Base-by-base conservation (phyloP, 2,888 invertebrate species). In the Drosophila algonquin region DNA sequence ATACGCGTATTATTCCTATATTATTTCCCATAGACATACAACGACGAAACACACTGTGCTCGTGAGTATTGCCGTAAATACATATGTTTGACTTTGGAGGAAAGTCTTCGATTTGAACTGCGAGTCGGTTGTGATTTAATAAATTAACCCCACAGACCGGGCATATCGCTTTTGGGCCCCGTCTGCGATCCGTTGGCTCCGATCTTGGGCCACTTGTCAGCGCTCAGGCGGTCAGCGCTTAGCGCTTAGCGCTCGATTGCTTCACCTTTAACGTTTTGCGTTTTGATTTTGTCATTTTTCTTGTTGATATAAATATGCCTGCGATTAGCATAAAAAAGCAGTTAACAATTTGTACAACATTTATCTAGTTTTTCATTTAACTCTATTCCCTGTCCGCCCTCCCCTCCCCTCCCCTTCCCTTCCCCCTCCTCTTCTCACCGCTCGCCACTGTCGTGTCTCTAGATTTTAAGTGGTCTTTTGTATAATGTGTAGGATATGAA, bases 271-370 rank as follows among this genome's bases (percentile, higher is more conserved):
- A 56, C 73, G 67, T 61, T 69, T 69, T 56, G 40, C 75, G 75
- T 73, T 75, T 75, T 71, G 84, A 82, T 79, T 86, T 82, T 82
- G 86, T 82, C 83, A 83, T 75, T 85, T 80, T 68, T 77, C 56
- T 78, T 79, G 65, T 75, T 63, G 74, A 61, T 72, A 63, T 84
- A 86, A 83, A 77, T 72, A 76, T 74, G 63, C 80, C 52, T 32
- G 64, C 69, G 79, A 87, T 87, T 87, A 84, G 73, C 86, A 87
- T 87, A 84, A 87, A 88, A 88, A 87, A 82, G 77, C 87, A 79
- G 88, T 87, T 87, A 88, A 88, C 85, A 87, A 85, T 85, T 85
- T 85, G 85, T 85, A 85, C 85, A 85, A 85, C 85, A 85, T 85
- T 85, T 85, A 87, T 85, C 85, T 87, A 87, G 77, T 85, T 83